A percentile compares a stretch with the other conserved stretches of the same genome.
phyloP scores from a whole-genome alignment of 2,797 vertebrate species.

The Pteronotus mesoamericanus region DNA sequence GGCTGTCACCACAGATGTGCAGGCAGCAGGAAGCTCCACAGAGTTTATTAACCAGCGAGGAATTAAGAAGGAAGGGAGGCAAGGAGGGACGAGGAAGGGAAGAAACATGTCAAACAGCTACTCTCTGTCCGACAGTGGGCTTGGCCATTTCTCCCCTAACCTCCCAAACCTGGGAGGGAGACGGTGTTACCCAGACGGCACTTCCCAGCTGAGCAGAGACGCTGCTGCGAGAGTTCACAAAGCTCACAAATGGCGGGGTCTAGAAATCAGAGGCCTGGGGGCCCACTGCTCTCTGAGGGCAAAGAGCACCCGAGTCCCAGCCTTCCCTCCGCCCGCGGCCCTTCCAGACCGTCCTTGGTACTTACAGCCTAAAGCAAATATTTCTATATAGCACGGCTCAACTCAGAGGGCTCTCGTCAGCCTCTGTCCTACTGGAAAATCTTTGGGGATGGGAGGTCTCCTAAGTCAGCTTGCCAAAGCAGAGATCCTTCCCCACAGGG shows the following conservation, averaged over 20 bases:
- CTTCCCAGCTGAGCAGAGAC: neutral
- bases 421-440: neutral
- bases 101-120: neutral
- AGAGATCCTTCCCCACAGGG: neutral
- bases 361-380: neutral
- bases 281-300: neutral
- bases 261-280: neutral
- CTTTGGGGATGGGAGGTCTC: neutral
- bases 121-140: neutral
- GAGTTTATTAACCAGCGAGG: neutral
- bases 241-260: neutral
- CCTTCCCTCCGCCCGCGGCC: neutral
- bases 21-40: neutral
- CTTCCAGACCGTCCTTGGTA: neutral
- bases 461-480: neutral
- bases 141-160: neutral
- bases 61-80: neutral
- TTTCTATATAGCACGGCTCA: neutral
- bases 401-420: neutral
- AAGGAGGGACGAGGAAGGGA: neutral
- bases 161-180: neutral
- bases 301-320: neutral
- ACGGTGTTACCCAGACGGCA: neutral
- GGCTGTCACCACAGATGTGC: neutral
- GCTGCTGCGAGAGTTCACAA: neutral